Evolutionary conservation across 2,113 vertebrate genomes (phyloP), one percentile per base, ranked within the genome.

Genomic region (Hypomesus transpacificus): DNA sequence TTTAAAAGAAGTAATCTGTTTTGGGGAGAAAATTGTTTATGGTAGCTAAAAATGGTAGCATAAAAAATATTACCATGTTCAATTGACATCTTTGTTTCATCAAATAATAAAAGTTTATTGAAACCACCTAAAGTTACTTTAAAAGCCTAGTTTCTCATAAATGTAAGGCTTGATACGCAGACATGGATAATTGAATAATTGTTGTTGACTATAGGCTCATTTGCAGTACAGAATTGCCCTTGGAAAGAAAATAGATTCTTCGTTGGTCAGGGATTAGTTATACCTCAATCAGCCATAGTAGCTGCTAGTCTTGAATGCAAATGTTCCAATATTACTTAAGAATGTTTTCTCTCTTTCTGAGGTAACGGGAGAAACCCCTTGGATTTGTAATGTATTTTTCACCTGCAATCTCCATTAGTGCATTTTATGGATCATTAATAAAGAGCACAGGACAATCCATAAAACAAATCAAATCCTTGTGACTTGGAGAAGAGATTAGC

Each of bases 391-490:
- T 70, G 74, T 77, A 76, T 83, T 85, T 81, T 71, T 79, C 84
- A 84, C 77, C 80, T 87, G 87, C 74, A 65, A 71, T 58, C 77
- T 80, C 70, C 81, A 85, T 63, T 77, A 78, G 70, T 57, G 67
- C 63, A 78, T 87, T 84, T 90, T 84, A 74, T 81, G 82, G 84
- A 84, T 87, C 86, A 88, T 88, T 89, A 87, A 75, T 57, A 77
- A 68, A 67, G 69, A 52, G 78, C 76, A 65, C n/a, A 46, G n/a
- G 70, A 76, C 69, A 69, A 75, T 72, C 69, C 77, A 74, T 59
- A 78, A 85, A 82, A 82, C 63, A 72, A 69, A 21, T 57, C 80
- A 77, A 75, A 28, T 78, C 20, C 66, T 76, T 70, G 80, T 80
- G 56, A 52, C 69, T 71, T n/a, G 24, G 63, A 62, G 79, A 81